Conservation (phyloP, 2,797 vertebrate species). For the Chromis chromis region DNA sequence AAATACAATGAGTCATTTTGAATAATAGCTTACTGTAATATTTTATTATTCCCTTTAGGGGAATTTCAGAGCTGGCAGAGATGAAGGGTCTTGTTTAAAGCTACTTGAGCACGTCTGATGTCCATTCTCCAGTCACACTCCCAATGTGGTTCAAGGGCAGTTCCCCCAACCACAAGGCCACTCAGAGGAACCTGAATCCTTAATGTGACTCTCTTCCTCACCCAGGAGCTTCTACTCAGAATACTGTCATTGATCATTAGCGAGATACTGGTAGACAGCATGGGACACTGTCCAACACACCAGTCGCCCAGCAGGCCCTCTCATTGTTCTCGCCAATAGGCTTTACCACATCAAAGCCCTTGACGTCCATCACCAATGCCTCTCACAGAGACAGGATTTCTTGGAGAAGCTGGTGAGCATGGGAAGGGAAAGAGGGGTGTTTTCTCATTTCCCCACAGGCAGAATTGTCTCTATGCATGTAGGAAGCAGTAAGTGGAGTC, state of each 20-base stretch:
- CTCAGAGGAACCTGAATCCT: conserved; percentile 45
- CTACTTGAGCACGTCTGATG: conserved; percentile 24
- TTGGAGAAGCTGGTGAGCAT: conserved; percentile 53
- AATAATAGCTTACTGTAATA: conserved; percentile 23
- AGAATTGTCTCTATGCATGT: conserved; percentile 24
- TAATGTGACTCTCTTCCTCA: conserved; percentile 48
- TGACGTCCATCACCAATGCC: conserved; percentile 32
- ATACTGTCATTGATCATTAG: conserved; percentile 45
- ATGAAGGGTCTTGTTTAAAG: conserved; percentile 46
- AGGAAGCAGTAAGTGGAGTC: conserved; percentile 13
- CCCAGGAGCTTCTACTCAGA: conserved; percentile 39
- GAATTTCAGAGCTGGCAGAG: conserved; percentile 32
- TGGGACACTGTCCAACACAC: conserved; percentile 40
- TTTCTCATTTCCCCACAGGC: conserved; percentile 56
- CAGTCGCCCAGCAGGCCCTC: conserved; percentile 22
- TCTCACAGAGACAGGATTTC: conserved; percentile 65
- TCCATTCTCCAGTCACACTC: conserved; percentile 8
- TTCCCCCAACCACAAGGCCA: conserved; percentile 37
- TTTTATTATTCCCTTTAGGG: conserved; percentile 45
- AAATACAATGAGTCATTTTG: conserved; percentile 27
- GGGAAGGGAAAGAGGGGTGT: conserved; percentile 68
- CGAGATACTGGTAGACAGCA: conserved; percentile 43
- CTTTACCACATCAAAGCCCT: conserved; percentile 69
- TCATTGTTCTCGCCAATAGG: conserved; percentile 62
- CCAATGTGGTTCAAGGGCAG: conserved; percentile 45